Base-by-base conservation (phyloP, 64 coral and sea anemone genomes). In the Acropora tenuis region DNA sequence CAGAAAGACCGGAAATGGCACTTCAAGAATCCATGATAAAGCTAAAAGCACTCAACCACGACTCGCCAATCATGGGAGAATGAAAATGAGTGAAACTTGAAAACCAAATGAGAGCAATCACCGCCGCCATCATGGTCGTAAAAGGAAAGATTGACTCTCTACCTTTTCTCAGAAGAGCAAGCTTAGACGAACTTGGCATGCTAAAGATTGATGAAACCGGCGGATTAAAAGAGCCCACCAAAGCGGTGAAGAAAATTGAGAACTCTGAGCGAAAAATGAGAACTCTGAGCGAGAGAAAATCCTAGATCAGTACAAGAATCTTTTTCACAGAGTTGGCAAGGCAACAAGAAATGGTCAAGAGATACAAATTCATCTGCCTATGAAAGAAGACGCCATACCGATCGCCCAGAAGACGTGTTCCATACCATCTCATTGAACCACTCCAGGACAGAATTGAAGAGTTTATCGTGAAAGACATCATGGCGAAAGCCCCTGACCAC, bases 381-480 rank as follows among this genome's bases (percentile, higher is more conserved):
- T 95, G 52, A 74, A 83, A 94, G 80, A 90, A 17, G 65, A 95
- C 43, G 83, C 88, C 57, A 87, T 50, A n/a, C 88, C 88, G 8
- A 86, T 95, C 61, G 84, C 83, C 60, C 93, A 94, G 48, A 95
- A 95, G 89, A 76, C 60, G 89, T 63, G 82, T 95, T 3, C 74
- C 88, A 8, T 95, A 87, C 50, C 79, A 80, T 4, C 80, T 95
- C 16, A 87, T 49, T 44, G 78, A 89, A 52, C 86, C 82, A 43
- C 84, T 91, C 19, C 30, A 88, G 50, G 41, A 91, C 3, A 58
- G 86, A 66, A 73, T 95, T 3, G 58, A 80, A 48, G 89, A 91
- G 47, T 95, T 95, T 48, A 47, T 88, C 1, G 46, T 79, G 13
- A 87, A 82, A 43, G 72, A 92, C 71, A 95, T 91, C 67, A 77